Conservation (phyloP, 2,888 invertebrate species). For the Sphinx pinastri region DNA sequence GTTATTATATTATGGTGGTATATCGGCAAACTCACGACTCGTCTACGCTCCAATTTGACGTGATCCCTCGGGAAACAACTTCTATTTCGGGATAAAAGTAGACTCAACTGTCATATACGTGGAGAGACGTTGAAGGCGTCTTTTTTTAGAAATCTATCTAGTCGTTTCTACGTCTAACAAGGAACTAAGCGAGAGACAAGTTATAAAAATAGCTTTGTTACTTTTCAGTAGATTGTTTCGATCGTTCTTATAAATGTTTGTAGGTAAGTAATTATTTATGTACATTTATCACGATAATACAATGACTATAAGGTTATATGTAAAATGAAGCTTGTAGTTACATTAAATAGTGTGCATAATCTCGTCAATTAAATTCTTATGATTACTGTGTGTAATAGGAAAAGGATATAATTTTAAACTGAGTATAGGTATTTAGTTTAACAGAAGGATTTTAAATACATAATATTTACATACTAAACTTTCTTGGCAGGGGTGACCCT, state of each 20-base stretch:
- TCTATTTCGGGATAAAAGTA: slow-evolving; percentile 17
- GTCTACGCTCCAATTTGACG: slow-evolving; percentile 9
- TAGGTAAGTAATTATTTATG: not conserved
- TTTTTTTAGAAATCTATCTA: slow-evolving; percentile 2
- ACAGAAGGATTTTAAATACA: too few relatives aligned
- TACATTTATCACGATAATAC: too few relatives aligned
- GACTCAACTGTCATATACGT: not conserved
- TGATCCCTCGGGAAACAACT: slow-evolving; percentile 2
- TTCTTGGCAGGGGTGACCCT: too few relatives aligned
- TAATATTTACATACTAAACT: too few relatives aligned
- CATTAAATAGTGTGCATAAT: too few relatives aligned
- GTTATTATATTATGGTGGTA: not conserved
- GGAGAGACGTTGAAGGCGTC: not conserved
- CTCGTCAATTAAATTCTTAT: not conserved
- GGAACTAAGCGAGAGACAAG: not conserved
- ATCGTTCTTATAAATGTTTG: not conserved
- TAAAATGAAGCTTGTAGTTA: too few relatives aligned
- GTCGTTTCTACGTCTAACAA: slow-evolving; percentile 1
- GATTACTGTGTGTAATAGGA: too few relatives aligned
- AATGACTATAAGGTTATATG: too few relatives aligned
- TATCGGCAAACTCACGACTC: not conserved
- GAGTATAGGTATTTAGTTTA: too few relatives aligned
- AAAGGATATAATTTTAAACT: too few relatives aligned
- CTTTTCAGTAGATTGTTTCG: not conserved
- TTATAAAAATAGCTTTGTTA: slow-evolving; percentile 6